Evolutionary conservation across 2,888 invertebrate genomes (phyloP).

Genomic region (Nymphalis polychloros): DNA sequence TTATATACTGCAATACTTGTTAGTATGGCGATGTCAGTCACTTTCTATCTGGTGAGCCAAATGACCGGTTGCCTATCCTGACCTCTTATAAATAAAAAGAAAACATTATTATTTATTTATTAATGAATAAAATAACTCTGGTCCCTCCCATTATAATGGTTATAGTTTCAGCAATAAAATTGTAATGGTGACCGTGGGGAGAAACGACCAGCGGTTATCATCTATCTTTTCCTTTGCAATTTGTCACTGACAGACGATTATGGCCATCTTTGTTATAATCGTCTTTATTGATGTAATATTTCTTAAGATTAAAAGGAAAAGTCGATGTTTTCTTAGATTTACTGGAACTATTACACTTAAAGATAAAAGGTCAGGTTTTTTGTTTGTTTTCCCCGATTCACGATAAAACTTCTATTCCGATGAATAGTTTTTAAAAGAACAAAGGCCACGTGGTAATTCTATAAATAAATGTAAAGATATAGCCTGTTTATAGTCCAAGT

Average conservation of each 20-base stretch:
- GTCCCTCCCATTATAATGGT: background rate
- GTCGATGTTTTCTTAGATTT: background rate
- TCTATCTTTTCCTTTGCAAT: slow-evolving; percentile 26
- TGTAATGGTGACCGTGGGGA: slow-evolving; percentile 13
- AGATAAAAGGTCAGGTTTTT: no score
- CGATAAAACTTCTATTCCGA: background rate
- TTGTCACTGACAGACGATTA: slow-evolving; percentile 38
- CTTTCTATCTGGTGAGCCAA: no score
- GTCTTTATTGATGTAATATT: slow-evolving; percentile 28
- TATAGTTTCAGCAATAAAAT: slow-evolving; percentile 16
- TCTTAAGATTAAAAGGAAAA: slow-evolving; percentile 2
- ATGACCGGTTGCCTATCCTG: no score
- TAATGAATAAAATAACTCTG: background rate
- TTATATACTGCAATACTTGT: no score
- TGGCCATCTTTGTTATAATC: slow-evolving; percentile 35
- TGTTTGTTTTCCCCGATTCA: no score
- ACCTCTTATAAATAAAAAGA: no score
- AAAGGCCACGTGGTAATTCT: background rate
- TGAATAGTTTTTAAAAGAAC: background rate
- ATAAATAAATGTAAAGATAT: no score
- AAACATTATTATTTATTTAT: no score
- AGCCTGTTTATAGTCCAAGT: no score
- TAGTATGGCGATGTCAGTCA: no score
- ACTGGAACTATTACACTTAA: background rate
- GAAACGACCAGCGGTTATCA: slow-evolving; percentile 19